Percentiles rank a stretch among this genome's conserved stretches.
Evolutionary conservation across 2,113 vertebrate genomes (phyloP).

Genomic region (Planiliza haematocheilus): DNA sequence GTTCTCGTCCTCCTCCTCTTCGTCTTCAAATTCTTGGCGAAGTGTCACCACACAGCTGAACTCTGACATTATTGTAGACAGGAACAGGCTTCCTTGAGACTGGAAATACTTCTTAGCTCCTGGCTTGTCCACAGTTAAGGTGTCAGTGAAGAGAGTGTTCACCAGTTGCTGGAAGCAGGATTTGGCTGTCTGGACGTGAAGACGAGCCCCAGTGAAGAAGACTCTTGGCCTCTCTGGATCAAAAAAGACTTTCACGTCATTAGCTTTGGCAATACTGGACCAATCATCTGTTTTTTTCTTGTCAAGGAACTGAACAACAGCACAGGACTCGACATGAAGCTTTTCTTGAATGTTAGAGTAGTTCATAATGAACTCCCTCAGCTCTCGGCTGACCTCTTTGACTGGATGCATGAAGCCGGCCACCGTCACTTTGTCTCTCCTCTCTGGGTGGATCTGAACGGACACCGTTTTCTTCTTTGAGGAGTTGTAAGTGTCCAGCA

Average conservation of each 20-base stretch:
- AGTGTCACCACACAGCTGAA: constrained; percentile 82
- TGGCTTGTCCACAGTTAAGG: constrained; percentile 81
- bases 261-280: constrained; percentile 46
- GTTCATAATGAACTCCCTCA: constrained; percentile 81
- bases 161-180: constrained; percentile 52
- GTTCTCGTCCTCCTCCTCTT: constrained; percentile 26
- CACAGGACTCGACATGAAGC: constrained; percentile 62
- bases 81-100: constrained; percentile 52
- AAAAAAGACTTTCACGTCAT: constrained; percentile 71
- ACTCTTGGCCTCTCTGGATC: constrained; percentile 68
- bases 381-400: constrained; percentile 53
- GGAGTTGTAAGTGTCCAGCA: constrained; percentile 64
- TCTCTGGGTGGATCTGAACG: constrained; percentile 30
- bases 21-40: constrained; percentile 46
- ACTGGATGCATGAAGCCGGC: constrained; percentile 82
- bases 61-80: constrained; percentile 62
- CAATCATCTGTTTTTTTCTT: constrained; percentile 69
- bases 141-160: constrained; percentile 64
- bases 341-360: constrained; percentile 70
- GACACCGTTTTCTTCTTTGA: constrained; percentile 55
- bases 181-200: constrained; percentile 72
- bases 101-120: constrained; percentile 85
- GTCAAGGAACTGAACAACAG: constrained; percentile 79
- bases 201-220: constrained; percentile 79
- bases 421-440: constrained; percentile 72